These are phyloP conservation scores for Atrichornis clamosus DNA, from an alignment of 2,113 vertebrate genomes.

Conservation along the genomic window DNA sequence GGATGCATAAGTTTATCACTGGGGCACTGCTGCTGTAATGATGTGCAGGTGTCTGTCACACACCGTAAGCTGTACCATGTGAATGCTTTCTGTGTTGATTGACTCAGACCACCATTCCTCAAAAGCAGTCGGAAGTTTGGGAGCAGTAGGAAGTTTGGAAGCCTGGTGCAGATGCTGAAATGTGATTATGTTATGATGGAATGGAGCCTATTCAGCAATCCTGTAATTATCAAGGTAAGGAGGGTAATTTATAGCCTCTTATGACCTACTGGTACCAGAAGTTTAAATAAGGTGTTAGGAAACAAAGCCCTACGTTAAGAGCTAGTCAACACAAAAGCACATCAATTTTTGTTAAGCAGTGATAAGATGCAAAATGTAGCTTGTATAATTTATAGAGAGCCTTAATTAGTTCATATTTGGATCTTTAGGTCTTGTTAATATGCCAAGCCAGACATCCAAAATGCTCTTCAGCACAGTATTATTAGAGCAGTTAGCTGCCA, in stretches of 20 bases:
- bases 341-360: background rate
- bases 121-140: constrained; percentile 27
- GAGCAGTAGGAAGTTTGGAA: constrained; percentile 40
- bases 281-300: constrained; percentile 5
- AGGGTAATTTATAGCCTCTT: constrained; percentile 47
- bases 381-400: constrained; percentile 16
- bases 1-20: background rate
- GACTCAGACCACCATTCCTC: background rate
- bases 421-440: constrained; percentile 42
- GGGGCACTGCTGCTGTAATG: background rate
- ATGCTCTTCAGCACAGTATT: background rate
- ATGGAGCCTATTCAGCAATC: constrained; percentile 34
- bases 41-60: background rate
- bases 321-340: background rate
- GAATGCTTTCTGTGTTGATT: constrained; percentile 33
- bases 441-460: constrained; percentile 31
- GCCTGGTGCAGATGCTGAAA: constrained; percentile 39
- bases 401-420: constrained; percentile 31
- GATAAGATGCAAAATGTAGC: background rate
- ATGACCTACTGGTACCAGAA: background rate
- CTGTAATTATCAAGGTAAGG: constrained; percentile 38
- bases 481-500: background rate
- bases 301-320: background rate
- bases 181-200: constrained; percentile 38
- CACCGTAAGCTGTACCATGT: background rate